A percentile compares a stretch with the other conserved stretches of the same genome.
Conservation (phyloP, 2,113 vertebrate species). For the Cervus canadensis region DNA sequence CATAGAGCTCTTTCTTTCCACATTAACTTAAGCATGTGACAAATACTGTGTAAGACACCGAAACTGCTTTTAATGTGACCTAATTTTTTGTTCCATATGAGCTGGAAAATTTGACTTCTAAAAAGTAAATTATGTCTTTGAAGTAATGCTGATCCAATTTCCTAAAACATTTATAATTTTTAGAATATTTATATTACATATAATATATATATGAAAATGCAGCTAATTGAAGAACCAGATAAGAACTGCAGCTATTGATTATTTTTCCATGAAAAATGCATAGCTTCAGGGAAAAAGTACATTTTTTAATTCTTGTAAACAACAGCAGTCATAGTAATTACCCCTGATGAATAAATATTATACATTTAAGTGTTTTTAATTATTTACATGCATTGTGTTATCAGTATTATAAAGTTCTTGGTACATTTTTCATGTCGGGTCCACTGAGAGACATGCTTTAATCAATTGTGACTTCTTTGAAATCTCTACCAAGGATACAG, state of each 20-base stretch:
- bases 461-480: not conserved
- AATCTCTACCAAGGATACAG: not conserved
- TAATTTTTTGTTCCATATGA: not conserved
- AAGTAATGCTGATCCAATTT: not conserved
- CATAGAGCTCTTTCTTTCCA: not conserved
- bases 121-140: not conserved
- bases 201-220: not conserved
- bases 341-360: not conserved
- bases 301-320: not conserved
- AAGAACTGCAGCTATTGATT: not conserved
- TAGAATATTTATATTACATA: not conserved
- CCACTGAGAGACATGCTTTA: not conserved
- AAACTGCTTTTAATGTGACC: not conserved
- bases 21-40: not conserved
- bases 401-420: not conserved
- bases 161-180: not conserved
- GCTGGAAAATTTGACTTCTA: not conserved
- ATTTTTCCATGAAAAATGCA: not conserved
- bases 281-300: not conserved
- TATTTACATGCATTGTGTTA: not conserved
- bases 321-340: not conserved
- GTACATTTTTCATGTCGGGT: not conserved
- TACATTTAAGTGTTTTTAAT: not conserved
- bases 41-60: not conserved
- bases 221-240: not conserved